Conservation (phyloP, 2,888 invertebrate species). For the Carabus problematicus region DNA sequence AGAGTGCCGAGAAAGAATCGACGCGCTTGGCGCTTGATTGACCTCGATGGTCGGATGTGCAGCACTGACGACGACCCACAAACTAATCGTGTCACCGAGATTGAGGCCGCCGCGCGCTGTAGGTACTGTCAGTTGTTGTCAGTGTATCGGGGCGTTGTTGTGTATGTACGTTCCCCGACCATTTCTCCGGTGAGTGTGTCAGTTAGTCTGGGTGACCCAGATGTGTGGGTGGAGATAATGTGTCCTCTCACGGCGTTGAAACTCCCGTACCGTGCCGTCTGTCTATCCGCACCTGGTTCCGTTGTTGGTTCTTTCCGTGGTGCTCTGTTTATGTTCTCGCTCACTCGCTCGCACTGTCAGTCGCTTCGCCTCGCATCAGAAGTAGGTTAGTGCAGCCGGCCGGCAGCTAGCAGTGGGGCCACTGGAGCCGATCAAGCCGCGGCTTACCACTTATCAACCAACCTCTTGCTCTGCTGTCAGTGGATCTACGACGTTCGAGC, state of each 20-base stretch:
- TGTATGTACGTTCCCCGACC: constrained; percentile 44
- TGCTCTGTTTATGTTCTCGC: constrained; percentile 27
- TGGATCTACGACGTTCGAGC: constrained; percentile 62
- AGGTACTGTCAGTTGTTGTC: constrained; percentile 39
- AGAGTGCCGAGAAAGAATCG: background rate
- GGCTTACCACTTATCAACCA: constrained; percentile 29
- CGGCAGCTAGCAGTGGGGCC: constrained; percentile 46
- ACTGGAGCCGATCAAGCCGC: constrained; percentile 39
- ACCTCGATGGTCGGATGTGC: constrained; percentile 43
- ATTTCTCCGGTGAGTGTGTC: constrained; percentile 46
- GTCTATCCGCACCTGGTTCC: constrained; percentile 23
- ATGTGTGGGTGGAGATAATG: constrained; percentile 55
- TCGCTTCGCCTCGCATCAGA: constrained; percentile 46
- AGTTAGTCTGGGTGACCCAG: constrained; percentile 53
- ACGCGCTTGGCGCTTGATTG: constrained; percentile 38
- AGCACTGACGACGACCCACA: constrained; percentile 45
- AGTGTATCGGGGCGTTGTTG: constrained; percentile 47
- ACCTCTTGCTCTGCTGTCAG: constrained; percentile 57
- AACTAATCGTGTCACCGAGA: constrained; percentile 49
- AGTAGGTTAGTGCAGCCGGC: constrained; percentile 58
- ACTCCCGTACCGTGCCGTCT: constrained; percentile 6
- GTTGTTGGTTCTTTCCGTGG: constrained; percentile 29
- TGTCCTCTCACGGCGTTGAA: constrained; percentile 8
- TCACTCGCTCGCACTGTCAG: constrained; percentile 46
- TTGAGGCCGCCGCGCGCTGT: constrained; percentile 48